Base-by-base conservation (phyloP, 1,140 invertebrate species). In the Plodia interpunctella region DNA sequence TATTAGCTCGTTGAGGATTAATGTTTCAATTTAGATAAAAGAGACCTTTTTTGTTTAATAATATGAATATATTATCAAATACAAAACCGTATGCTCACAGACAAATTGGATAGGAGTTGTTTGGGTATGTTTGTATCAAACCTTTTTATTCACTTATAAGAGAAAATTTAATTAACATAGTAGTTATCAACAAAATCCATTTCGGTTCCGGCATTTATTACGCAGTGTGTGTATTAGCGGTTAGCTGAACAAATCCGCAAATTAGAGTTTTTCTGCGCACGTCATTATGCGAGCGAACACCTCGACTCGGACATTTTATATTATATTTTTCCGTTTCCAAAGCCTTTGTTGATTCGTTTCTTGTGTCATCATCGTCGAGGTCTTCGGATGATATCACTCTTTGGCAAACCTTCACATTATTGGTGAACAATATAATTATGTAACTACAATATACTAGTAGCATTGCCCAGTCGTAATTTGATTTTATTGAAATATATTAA, bases 341-440 rank as follows among this genome's bases (percentile, higher is more conserved):
- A 58, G 63, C 63, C 57, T 60, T 66, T 62, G 74, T 84, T 79
- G 65, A 82, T 76, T 79, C 77, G 81, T 65, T 66, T 64, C 68
- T 78, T 78, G 77, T 80, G 74, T 83, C 75, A 76, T 83, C 75
- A 76, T 86, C 75, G 65, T 68, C 75, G 72, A 80, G 79, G 80
- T 76, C 76, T 76, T 71, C 44, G 10, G 70, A 71, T 83, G 83
- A 86, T 83, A 71, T 86, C 80, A 86, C 81, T 66, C 70, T 72
- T 77, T 77, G 55, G 64, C 55, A 74, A 65, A 85, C 71, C 74
- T 81, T 71, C 57, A 56, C 65, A 63, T 70, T 74, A 73, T 72
- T 73, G 38, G 38, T 44, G 15, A 6, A 61, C 63, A 69, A 76
- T 79, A 70, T 65, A 70, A 77, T 76, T 70, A 70, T 55, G 38